These are phyloP conservation scores for Eupithecia tripunctaria DNA, from an alignment of 2,888 invertebrate genomes.

Conservation along the genomic window DNA sequence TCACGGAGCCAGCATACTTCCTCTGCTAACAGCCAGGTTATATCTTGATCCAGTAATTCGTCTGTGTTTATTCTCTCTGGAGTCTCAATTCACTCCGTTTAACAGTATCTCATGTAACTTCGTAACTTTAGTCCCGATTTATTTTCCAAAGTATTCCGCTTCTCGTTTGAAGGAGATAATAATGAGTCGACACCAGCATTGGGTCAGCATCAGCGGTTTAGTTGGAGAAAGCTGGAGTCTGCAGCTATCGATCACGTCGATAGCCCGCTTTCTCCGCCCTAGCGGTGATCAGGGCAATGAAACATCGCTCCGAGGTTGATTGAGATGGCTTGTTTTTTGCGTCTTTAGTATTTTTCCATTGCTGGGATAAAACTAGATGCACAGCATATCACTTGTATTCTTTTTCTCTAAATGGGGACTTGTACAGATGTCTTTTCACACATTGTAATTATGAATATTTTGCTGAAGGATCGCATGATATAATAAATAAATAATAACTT, in stretches of 20 bases:
- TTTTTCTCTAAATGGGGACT: too few relatives aligned
- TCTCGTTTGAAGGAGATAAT: neutral
- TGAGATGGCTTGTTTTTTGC: neutral
- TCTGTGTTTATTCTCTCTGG: too few relatives aligned
- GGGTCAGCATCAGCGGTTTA: conserved; percentile 25
- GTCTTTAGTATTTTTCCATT: neutral
- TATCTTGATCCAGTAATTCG: too few relatives aligned
- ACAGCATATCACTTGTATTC: too few relatives aligned
- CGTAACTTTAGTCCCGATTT: neutral
- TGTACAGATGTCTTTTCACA: too few relatives aligned
- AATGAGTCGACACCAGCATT: conserved; percentile 4
- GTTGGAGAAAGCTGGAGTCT: conserved; percentile 19
- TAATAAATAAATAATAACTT: too few relatives aligned
- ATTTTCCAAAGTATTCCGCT: neutral
- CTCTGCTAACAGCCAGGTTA: too few relatives aligned
- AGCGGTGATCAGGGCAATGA: neutral
- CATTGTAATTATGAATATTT: too few relatives aligned
- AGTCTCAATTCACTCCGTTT: too few relatives aligned
- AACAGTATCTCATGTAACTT: too few relatives aligned
- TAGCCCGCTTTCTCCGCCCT: conserved; percentile 21
- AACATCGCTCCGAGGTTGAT: neutral
- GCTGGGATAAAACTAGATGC: neutral
- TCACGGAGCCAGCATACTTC: too few relatives aligned
- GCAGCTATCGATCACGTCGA: conserved; percentile 23
- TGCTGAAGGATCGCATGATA: too few relatives aligned